phyloP scores from a whole-genome alignment of 2,797 vertebrate genomes.

The Sparidentex hasta region DNA sequence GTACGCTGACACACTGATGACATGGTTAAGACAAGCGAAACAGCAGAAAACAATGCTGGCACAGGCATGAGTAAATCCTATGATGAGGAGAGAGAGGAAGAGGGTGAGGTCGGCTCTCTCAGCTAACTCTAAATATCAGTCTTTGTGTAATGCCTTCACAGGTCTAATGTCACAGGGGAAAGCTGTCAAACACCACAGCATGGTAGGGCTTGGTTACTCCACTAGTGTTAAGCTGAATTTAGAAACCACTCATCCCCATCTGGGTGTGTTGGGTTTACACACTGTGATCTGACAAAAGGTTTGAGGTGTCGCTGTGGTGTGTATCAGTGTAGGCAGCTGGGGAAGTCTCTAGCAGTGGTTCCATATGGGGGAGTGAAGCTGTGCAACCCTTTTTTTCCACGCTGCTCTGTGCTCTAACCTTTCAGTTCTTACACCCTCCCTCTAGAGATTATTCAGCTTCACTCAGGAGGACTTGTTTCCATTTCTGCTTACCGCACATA shows the following conservation, averaged over 20 bases:
- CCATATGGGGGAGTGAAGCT: constrained; percentile 42
- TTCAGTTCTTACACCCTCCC: constrained; percentile 2
- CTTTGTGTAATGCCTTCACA: background rate
- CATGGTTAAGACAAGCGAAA: background rate
- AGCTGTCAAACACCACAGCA: background rate
- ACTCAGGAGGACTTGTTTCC: constrained; percentile 23
- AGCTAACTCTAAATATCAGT: background rate
- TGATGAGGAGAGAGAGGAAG: background rate
- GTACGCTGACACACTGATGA: background rate
- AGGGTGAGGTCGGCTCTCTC: background rate
- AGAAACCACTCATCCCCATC: background rate
- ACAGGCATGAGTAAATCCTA: background rate
- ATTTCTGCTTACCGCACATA: background rate
- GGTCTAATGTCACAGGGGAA: background rate
- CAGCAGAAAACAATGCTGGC: constrained; percentile 7
- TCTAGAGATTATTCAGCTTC: background rate
- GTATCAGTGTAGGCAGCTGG: constrained; percentile 26
- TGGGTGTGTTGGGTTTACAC: background rate
- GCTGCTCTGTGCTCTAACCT: constrained; percentile 3
- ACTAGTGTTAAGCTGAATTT: background rate
- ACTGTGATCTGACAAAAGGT: constrained; percentile 2
- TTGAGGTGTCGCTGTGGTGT: background rate
- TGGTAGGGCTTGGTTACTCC: background rate
- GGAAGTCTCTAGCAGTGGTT: constrained; percentile 50
- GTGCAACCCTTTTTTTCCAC: constrained; percentile 55